Percentiles rank a stretch among this genome's conserved stretches.
Conservation (phyloP, 2,113 vertebrate genomes). For the Onychostruthus taczanowskii region DNA sequence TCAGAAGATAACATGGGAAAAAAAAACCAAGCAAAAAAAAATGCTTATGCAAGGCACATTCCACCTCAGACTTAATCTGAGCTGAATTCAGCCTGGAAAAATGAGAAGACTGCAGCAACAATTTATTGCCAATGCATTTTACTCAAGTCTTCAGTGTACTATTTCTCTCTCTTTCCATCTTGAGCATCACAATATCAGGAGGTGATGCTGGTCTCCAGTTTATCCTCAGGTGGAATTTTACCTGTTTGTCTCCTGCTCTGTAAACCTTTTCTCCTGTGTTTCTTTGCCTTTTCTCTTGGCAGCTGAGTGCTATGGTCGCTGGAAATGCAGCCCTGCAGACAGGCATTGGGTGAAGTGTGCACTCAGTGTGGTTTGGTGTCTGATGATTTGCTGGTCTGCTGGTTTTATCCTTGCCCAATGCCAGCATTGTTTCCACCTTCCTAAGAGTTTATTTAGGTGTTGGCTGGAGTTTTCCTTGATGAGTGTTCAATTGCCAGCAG, state of each 20-base stretch:
- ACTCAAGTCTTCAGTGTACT: not conserved
- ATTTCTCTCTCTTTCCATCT: not conserved
- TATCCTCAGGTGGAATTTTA: not conserved
- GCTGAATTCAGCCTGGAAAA: not conserved
- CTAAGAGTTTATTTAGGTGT: not conserved
- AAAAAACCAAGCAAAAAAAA: rapidly evolving
- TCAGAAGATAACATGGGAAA: not conserved
- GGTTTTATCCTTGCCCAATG: not conserved
- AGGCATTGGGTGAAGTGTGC: not conserved
- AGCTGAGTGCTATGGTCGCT: not conserved
- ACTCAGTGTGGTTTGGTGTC: not conserved
- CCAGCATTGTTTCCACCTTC: not conserved
- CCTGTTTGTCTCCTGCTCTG: not conserved
- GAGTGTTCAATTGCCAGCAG: not conserved
- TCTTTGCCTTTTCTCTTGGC: not conserved
- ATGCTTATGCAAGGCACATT: not conserved
- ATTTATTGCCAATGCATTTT: not conserved
- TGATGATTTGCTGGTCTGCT: not conserved
- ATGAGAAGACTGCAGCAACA: not conserved
- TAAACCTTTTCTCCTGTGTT: not conserved
- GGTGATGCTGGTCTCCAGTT: not conserved
- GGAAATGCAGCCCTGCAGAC: not conserved
- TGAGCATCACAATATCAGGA: not conserved
- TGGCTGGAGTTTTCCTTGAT: not conserved
- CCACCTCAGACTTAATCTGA: not conserved